These are phyloP conservation scores for Alaudala cheleensis DNA, from an alignment of 2,113 vertebrate genomes.

Conservation along the genomic window DNA sequence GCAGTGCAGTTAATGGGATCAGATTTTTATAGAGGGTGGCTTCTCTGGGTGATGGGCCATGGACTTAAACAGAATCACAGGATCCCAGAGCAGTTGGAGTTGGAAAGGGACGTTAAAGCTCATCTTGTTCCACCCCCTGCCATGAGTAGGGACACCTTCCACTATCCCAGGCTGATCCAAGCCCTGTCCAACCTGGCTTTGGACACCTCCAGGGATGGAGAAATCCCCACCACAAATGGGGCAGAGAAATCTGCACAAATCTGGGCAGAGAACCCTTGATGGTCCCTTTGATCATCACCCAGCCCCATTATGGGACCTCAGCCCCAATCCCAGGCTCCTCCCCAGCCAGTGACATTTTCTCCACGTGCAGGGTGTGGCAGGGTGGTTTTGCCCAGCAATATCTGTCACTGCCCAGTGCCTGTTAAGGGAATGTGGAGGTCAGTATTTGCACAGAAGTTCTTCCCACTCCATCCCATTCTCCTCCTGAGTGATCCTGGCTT, in stretches of 20 bases:
- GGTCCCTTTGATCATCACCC: neutral
- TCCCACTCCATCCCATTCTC: neutral
- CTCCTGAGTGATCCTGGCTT: neutral
- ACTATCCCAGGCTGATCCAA: neutral
- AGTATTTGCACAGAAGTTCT: neutral
- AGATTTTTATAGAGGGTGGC: neutral
- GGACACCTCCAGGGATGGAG: neutral
- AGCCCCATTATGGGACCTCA: fast-evolving
- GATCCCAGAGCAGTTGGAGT: neutral
- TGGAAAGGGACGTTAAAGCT: neutral
- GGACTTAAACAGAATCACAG: neutral
- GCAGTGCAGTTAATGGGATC: neutral
- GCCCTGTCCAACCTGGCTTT: neutral
- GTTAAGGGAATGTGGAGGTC: neutral
- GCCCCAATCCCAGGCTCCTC: neutral
- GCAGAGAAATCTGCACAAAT: neutral
- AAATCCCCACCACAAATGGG: neutral
- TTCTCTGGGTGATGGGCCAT: neutral
- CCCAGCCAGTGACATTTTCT: neutral
- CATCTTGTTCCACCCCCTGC: neutral
- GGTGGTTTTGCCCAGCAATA: neutral
- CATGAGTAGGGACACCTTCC: neutral
- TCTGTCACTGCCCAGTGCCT: neutral
- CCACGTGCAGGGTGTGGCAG: fast-evolving
- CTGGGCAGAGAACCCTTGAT: neutral